Base-by-base conservation (phyloP, 2,797 vertebrate genomes). In the Sebastes taczanowskii region DNA sequence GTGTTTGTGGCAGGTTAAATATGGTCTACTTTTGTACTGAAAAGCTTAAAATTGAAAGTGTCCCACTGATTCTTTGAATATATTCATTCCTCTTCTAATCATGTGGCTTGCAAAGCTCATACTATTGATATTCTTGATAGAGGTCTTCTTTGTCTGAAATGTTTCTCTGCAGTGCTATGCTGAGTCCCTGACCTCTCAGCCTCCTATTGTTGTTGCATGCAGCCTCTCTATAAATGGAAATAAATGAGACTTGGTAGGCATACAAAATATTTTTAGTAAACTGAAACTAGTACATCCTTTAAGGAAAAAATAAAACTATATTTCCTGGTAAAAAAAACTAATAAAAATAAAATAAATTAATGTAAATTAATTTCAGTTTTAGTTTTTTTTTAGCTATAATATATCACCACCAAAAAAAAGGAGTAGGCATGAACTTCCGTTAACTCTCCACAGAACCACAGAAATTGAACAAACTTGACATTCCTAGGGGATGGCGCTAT, bases 151-250 rank as follows among this genome's bases (percentile, higher is more conserved):
- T 29, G 20, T 86, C 13, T 65, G 46, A 56, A 67, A 52, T 30
- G 25, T 78, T 62, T 65, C 22, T 70, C 55, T 53, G 74, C 25
- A 66, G 60, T 42, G 70, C 49, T 34, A 5, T 32, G 55, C 53
- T 30, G 66, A 56, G 30, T 64, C 32, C 65, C 53, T 56, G 65
- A 32, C 34, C 42, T 63, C 25, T 32, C 64, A 83, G 63, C 49
- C 32, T 71, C 34, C 29, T 55, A 13, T 59, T 63, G 42, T 46
- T 49, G 22, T 46, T 77, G 59, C 71, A 60, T 70, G 64, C 30
- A 71, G 74, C 20, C 22, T 52, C 29, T 60, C 65, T 68, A 71
- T 49, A 62, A 81, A 80, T 74, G 35, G 20, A 55, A 72, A 80
- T 67, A 65, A 77, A 69, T 49, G n/a, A 69, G 58, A 18, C 27